Evolutionary conservation across 2,797 vertebrate species (phyloP), one percentile per base, ranked within the genome.

Genomic region (Eremophila alpestris): DNA sequence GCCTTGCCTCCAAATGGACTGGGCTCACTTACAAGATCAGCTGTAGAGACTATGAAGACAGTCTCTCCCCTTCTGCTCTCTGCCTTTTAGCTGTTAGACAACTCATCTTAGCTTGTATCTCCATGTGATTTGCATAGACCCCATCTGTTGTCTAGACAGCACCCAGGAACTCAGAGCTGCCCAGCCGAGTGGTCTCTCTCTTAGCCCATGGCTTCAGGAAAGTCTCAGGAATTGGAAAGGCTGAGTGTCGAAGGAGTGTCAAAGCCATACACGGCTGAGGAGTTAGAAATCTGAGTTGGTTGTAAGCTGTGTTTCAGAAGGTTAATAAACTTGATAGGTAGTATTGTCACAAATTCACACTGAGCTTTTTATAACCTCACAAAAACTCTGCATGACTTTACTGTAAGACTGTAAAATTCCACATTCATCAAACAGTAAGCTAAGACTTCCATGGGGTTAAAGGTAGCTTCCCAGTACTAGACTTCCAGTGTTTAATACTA

Each of bases 131-230:
- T 95, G 74, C 86, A 92, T 69, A 89, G 70, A 71, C 22, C n/a
- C 73, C 86, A 90, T 83, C 86, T 95, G 92, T 74, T 0, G 45
- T 90, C 90, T 93, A 95, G 92, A 96, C 56, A 1, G 87, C 75
- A 89, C 78, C 55, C 81, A 93, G 55, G 55, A 89, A 79, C 81
- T 76, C 40, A 20, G 30, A 78, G 26, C 62, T 93, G 89, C 74
- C 91, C 89, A 74, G 51, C 52, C 65, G 24, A 38, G 40, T 63
- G 67, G 81, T 82, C 70, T 92, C 88, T 83, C 46, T 73, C 67
- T 21, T 55, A 73, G 30, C 5, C 67, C 55, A 51, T 55, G 29
- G 29, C 40, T 89, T 48, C 45, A 41, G 45, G 45, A 65, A 79
- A 59, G 4, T 69, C 70, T 82, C 78, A 90, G 36, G n/a, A 70